Base-by-base conservation (phyloP, 2,113 vertebrate species). In the Mustela lutreola region DNA sequence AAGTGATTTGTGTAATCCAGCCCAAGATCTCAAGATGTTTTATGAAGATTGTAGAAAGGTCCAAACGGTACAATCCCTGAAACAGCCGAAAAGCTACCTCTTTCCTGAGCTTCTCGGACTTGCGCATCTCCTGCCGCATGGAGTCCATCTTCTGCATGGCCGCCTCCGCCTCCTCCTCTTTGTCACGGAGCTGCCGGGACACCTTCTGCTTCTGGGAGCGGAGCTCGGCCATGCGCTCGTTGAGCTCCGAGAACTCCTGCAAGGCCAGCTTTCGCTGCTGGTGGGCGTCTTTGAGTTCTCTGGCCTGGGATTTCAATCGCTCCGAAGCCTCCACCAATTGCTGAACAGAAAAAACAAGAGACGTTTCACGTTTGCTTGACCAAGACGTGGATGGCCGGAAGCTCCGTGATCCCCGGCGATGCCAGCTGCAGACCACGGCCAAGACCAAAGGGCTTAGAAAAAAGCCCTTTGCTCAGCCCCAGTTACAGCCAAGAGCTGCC, bases 221-320 rank as follows among this genome's bases (percentile, higher is more conserved):
- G 67, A 99, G 98, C 84, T 99, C 99, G 0, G 99, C 99, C 99
- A 99, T 99, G 95, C 99, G 99, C 98, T 99, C 99, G 0, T 99
- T 99, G 88, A 99, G 98, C 65, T 99, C 99, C 0, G 99, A 99
- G 98, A 99, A 99, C 98, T 99, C 99, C 98, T 99, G 99, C 98
- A 99, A 99, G 21, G 99, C 99, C 93, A 99, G 95, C 97, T 99
- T 99, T 45, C 99, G 99, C 97, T 99, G 99, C 10, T 99, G 99
- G 92, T 99, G 99, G 2, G 99, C 99, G 71, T 99, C 99, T 96
- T 99, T 99, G 97, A 99, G 96, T 97, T 99, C 99, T 98, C 99
- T 99, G 22, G 99, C 99, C 96, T 99, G 99, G 24, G 98, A 98
- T 94, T 99, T 99, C 91, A 99, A 92, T 12, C 99, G 99, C 97